Conservation (phyloP, 2,797 vertebrate species). For the Hozukius guyotensis region DNA sequence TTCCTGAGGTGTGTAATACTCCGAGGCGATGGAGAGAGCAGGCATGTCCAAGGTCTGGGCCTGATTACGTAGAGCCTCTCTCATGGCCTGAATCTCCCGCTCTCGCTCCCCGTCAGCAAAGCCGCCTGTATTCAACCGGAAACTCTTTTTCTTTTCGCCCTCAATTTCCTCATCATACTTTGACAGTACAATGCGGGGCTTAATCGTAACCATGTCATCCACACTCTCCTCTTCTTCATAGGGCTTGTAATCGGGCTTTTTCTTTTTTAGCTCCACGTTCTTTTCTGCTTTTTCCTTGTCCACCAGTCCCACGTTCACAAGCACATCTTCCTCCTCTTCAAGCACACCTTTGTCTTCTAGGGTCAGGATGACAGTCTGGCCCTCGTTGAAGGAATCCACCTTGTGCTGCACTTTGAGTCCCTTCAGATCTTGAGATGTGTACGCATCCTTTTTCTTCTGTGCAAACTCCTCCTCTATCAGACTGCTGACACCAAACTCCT, state of each 20-base stretch:
- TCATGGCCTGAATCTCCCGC: conserved; percentile 88
- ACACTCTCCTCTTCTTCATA: conserved; percentile 91
- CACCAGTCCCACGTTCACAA: conserved; percentile 90
- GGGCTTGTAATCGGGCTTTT: conserved; percentile 91
- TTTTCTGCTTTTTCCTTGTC: conserved; percentile 92
- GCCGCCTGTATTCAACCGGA: conserved; percentile 86
- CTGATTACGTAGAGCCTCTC: conserved; percentile 83
- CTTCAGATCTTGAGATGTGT: conserved; percentile 87
- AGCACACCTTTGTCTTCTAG: conserved; percentile 93
- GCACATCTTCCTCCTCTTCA: conserved; percentile 87
- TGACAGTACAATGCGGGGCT: conserved; percentile 84
- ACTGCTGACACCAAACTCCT: conserved; percentile 93
- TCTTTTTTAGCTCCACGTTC: conserved; percentile 92
- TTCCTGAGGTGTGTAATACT: conserved; percentile 91
- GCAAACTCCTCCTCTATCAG: conserved; percentile 92
- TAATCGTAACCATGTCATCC: conserved; percentile 88
- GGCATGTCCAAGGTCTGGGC: conserved; percentile 88
- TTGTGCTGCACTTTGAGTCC: conserved; percentile 94
- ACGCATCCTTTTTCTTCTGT: conserved; percentile 82
- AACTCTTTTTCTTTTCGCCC: conserved; percentile 91
- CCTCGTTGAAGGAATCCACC: conserved; percentile 89
- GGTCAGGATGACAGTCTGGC: conserved; percentile 89
- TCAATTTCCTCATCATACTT: conserved; percentile 96
- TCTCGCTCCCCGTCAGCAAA: conserved; percentile 87
- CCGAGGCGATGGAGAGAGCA: conserved; percentile 83